phyloP scores from a whole-genome alignment of 1,140 invertebrate genomes.

The Caenorhabditis inopinata region DNA sequence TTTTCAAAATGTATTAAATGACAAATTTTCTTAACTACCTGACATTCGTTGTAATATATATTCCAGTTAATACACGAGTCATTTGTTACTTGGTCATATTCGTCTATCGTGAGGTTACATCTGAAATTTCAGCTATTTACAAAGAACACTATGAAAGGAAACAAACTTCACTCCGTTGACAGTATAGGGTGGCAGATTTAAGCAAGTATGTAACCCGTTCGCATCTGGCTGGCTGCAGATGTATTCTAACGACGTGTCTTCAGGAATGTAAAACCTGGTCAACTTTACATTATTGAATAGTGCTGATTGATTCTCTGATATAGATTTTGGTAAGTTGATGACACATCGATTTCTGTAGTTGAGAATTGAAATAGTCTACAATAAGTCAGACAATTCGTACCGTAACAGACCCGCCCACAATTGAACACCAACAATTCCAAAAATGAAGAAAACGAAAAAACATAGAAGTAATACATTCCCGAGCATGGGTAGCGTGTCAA shows the following conservation, averaged over 20 bases:
- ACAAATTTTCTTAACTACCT: constrained; percentile 63
- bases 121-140: constrained; percentile 59
- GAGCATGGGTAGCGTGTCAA: constrained; percentile 97
- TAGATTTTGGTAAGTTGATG: constrained; percentile 59
- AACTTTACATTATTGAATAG: constrained; percentile 58
- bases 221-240: constrained; percentile 91
- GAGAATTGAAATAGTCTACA: background rate
- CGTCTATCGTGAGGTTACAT: constrained; percentile 62
- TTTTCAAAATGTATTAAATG: background rate
- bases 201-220: constrained; percentile 90
- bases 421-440: constrained; percentile 98
- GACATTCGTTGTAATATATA: constrained; percentile 92
- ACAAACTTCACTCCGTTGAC: constrained; percentile 75
- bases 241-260: constrained; percentile 85
- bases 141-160: constrained; percentile 64
- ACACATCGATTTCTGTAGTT: constrained; percentile 60
- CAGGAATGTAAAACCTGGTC: constrained; percentile 69
- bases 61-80: constrained; percentile 92
- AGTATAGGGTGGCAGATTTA: constrained; percentile 79
- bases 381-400: background rate
- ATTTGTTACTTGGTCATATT: constrained; percentile 64
- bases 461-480: constrained; percentile 96
- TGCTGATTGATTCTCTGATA: constrained; percentile 53
- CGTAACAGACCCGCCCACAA: constrained; percentile 88
- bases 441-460: constrained; percentile 99